Base-by-base conservation (phyloP, 2,888 invertebrate genomes). In the Pyrrhia umbra region DNA sequence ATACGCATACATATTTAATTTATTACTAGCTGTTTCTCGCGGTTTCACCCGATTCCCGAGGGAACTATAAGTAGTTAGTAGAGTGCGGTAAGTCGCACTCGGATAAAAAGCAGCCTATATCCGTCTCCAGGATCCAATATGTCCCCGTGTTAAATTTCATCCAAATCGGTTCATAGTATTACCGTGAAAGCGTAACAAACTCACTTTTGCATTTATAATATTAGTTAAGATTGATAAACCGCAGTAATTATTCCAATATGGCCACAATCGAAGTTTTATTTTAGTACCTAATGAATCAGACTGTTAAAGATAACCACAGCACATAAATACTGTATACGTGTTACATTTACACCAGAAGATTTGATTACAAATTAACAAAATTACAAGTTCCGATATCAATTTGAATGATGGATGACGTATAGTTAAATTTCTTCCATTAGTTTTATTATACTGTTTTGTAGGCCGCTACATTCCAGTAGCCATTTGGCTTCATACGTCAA, bases 391-490 rank as follows among this genome's bases (percentile, higher is more conserved):
- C n/a, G 52, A 71, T 70, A 71, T 78, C 73, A 75, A 75, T 78
- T 72, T 69, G 61, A 62, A 71, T 74, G 71, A 82, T 82, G 51
- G 59, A 80, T 59, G 66, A 65, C 46, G 52, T 27, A 3, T 51
- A 49, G 59, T 80, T 77, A 64, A 73, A 80, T 80, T 80, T 76
- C 78, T 76, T 80, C 67, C 65, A 79, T 82, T 80, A 76, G 73
- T 78, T 78, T 74, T 79, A 75, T 74, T 73, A 68, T 59, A 62
- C 43, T 69, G 78, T 68, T 79, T 88, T 85, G 72, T 82, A 85
- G 87, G 86, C 81, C 86, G 79, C 56, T 65, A 75, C 81, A 78
- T 76, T 79, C 82, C 85, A 80, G 88, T 86, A 86, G 88, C 85
- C 51, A 81, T 79, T 80, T 72, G 70, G 72, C 69, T 66, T 82